phyloP scores from a whole-genome alignment of 2,113 vertebrate genomes.

The Aspidoscelis tigris region DNA sequence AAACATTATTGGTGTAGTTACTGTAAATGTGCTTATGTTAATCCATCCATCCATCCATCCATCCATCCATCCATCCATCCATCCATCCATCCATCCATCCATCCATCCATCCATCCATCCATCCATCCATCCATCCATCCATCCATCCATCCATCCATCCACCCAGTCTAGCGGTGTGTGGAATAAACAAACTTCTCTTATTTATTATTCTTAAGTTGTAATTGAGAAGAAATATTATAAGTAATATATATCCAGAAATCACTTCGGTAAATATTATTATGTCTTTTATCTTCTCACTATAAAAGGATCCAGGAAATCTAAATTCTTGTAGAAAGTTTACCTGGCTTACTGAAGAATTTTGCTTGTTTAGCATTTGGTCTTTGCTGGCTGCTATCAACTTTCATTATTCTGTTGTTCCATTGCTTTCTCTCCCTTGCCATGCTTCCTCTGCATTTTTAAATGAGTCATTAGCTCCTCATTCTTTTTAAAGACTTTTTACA shows the following conservation, averaged over 20 bases:
- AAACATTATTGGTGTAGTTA: neutral
- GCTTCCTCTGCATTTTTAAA: neutral
- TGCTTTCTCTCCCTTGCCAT: no score
- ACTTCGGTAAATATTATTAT: neutral
- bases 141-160: no score
- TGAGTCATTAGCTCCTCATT: neutral
- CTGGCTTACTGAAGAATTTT: neutral
- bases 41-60: no score
- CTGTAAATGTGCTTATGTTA: no score
- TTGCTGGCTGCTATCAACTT: neutral
- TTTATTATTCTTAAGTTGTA: slow-evolving; percentile 46
- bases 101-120: no score
- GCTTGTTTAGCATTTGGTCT: neutral
- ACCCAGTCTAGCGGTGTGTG: no score
- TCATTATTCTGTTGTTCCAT: neutral
- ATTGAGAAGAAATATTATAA: neutral
- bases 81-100: no score
- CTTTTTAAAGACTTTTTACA: neutral
- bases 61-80: no score
- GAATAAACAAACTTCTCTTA: slow-evolving; percentile 25
- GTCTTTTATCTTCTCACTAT: neutral
- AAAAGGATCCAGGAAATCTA: neutral
- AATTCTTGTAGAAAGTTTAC: neutral
- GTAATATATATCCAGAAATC: slow-evolving; percentile 28
- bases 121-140: no score